phyloP scores from a whole-genome alignment of 2,113 vertebrate species.

The Bujurquina vittata region DNA sequence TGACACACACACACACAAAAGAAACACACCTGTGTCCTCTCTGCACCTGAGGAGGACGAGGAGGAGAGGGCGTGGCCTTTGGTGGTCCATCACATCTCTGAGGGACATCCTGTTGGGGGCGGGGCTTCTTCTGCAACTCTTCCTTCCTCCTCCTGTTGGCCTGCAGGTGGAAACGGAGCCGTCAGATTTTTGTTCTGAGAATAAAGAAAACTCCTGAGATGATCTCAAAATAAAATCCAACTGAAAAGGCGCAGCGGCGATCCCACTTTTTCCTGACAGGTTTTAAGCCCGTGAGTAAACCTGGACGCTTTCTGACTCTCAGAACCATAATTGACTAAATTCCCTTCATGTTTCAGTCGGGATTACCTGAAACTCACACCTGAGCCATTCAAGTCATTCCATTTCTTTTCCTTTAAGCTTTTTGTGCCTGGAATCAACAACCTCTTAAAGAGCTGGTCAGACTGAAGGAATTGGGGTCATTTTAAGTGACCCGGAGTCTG shows the following conservation, averaged over 20 bases:
- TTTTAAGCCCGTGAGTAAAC: too few relatives aligned
- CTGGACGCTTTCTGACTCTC: too few relatives aligned
- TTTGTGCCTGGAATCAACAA: too few relatives aligned
- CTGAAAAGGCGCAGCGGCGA: too few relatives aligned
- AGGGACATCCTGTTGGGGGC: neutral
- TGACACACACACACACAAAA: neutral
- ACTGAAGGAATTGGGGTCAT: neutral
- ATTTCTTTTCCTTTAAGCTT: too few relatives aligned
- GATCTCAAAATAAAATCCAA: too few relatives aligned
- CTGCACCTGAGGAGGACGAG: slow-evolving; percentile 8
- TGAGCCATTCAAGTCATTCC: too few relatives aligned
- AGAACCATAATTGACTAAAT: too few relatives aligned
- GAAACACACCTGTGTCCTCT: slow-evolving; percentile 54
- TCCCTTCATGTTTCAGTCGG: too few relatives aligned
- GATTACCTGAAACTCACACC: too few relatives aligned
- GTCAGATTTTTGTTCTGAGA: neutral
- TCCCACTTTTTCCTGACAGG: too few relatives aligned
- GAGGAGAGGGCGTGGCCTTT: neutral
- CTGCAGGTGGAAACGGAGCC: slow-evolving; percentile 29
- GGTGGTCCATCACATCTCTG: neutral
- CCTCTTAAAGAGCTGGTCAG: neutral
- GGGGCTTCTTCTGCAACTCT: slow-evolving; percentile 24
- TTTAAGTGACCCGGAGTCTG: neutral
- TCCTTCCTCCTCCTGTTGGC: slow-evolving; percentile 41
- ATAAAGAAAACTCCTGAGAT: too few relatives aligned